Conservation (phyloP, 2,888 invertebrate species). For the Furcula furcula region DNA sequence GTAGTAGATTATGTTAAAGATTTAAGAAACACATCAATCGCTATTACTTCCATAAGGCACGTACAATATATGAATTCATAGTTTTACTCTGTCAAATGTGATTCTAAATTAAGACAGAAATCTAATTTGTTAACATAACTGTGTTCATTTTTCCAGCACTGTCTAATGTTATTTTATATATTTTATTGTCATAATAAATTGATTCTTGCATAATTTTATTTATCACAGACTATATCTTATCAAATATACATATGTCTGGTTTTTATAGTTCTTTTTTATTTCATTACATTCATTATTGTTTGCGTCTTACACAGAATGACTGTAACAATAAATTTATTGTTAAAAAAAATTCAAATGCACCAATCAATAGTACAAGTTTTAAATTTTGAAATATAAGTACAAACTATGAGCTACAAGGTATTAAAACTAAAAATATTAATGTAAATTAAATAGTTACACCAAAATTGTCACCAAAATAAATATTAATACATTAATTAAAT, state of each 20-base stretch:
- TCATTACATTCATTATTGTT: not conserved
- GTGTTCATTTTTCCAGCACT: no score
- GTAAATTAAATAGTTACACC: slow-evolving; percentile 12
- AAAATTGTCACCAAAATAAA: slow-evolving; percentile 19
- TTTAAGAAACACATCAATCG: no score
- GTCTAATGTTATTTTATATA: no score
- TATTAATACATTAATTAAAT: not conserved
- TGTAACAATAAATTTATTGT: not conserved
- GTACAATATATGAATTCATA: no score
- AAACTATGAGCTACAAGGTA: slow-evolving; percentile 38
- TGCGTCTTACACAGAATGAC: not conserved
- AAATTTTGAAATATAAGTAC: slow-evolving; percentile 35
- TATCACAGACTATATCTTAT: slow-evolving; percentile 33
- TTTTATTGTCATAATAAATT: slow-evolving; percentile 31
- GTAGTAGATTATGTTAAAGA: no score
- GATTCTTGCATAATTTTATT: slow-evolving; percentile 19
- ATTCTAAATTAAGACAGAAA: no score
- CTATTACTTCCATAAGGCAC: no score
- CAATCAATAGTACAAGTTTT: slow-evolving; percentile 3
- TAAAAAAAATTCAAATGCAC: not conserved
- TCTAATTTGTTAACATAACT: no score
- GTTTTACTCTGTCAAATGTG: no score
- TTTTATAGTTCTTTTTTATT: not conserved
- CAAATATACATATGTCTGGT: slow-evolving; percentile 8
- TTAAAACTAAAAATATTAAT: slow-evolving; percentile 1